Evolutionary conservation across 2,888 invertebrate genomes (phyloP).

Genomic region (Scaptomyza reducta): DNA sequence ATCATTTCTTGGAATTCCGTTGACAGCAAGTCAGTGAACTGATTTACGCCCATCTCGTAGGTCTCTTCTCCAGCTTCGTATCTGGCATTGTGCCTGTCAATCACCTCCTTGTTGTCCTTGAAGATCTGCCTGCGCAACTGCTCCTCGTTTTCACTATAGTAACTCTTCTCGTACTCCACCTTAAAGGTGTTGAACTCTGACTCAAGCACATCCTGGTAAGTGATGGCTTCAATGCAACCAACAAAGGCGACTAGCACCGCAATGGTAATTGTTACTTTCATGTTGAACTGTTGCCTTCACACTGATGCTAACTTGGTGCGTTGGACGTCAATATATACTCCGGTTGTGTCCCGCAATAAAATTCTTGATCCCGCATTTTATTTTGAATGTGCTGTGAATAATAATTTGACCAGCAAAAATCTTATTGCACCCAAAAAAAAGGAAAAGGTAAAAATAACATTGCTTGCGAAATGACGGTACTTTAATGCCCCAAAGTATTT

Average conservation of each 20-base stretch:
- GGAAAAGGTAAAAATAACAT: too few relatives aligned
- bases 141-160: slow-evolving; percentile 90
- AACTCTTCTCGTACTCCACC: slow-evolving; percentile 87
- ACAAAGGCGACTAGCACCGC: neutral
- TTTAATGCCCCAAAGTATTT: too few relatives aligned
- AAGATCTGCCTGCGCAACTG: slow-evolving; percentile 93
- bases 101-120: slow-evolving; percentile 92
- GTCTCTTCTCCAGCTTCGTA: slow-evolving; percentile 87
- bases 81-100: slow-evolving; percentile 92
- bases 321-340: neutral
- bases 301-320: neutral
- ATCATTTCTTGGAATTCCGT: slow-evolving; percentile 87
- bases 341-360: too few relatives aligned
- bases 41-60: slow-evolving; percentile 88
- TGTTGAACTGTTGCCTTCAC: neutral
- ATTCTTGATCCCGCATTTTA: too few relatives aligned
- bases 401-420: too few relatives aligned
- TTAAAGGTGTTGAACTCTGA: slow-evolving; percentile 61
- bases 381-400: too few relatives aligned
- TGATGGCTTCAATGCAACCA: slow-evolving; percentile 10
- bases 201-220: too few relatives aligned
- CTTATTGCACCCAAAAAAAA: too few relatives aligned
- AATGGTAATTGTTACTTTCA: slow-evolving; percentile 9
- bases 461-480: too few relatives aligned
- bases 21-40: slow-evolving; percentile 93